Evolutionary conservation across 1,140 invertebrate genomes (phyloP).

Genomic region (Zaprionus africanus): DNA sequence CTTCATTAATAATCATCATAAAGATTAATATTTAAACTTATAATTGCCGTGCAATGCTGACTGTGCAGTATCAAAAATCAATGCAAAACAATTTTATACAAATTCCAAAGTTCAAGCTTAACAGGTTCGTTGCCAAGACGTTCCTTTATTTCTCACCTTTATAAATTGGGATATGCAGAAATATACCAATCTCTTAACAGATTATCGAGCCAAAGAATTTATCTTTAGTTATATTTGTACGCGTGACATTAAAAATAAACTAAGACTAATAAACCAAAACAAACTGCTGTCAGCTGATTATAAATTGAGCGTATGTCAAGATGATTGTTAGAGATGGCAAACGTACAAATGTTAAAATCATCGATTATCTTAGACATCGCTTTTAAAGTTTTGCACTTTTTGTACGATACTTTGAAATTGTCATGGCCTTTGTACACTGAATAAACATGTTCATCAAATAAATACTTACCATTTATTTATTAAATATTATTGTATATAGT

Average conservation of each 20-base stretch:
- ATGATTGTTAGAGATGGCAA: not conserved
- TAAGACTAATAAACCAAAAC: not conserved
- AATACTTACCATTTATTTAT: not conserved
- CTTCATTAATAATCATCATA: constrained; percentile 2
- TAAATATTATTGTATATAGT: not conserved
- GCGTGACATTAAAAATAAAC: not conserved
- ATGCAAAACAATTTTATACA: not conserved
- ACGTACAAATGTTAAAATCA: not conserved
- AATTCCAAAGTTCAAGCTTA: constrained; percentile 9
- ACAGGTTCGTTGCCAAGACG: not conserved
- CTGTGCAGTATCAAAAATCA: not conserved
- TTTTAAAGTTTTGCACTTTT: constrained; percentile 3
- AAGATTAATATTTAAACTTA: not conserved
- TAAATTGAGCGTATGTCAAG: not conserved
- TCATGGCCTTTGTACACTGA: not conserved
- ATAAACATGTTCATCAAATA: not conserved
- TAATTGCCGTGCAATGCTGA: constrained; percentile 6
- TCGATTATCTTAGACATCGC: constrained; percentile 7
- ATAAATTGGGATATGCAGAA: not conserved
- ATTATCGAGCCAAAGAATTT: not conserved
- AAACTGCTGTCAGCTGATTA: not conserved
- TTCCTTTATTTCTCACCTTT: not conserved
- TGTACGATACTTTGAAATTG: not conserved
- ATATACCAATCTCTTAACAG: not conserved
- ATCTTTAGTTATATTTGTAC: not conserved